These are phyloP conservation scores for Lytechinus variegatus DNA, from an alignment of 35 echinoderm and acorn worm species.

Conservation along the genomic window DNA sequence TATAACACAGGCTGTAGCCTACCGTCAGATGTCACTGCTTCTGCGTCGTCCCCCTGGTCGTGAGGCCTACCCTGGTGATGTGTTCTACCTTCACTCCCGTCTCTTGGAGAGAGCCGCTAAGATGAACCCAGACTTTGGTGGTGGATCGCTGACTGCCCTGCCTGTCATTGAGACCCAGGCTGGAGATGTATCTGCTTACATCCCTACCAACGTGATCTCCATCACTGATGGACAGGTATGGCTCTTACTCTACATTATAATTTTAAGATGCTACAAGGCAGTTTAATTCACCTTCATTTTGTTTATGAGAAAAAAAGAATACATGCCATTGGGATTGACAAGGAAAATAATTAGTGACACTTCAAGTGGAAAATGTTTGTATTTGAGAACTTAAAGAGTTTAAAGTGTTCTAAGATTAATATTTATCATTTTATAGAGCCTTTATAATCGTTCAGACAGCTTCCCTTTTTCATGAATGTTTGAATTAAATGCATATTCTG, in stretches of 20 bases:
- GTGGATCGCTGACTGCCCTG: conserved; percentile 96
- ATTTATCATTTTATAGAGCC: neutral
- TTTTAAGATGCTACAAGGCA: neutral
- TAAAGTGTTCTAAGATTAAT: neutral
- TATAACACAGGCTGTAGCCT: conserved; percentile 85
- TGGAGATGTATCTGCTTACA: conserved; percentile 99
- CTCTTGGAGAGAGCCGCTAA: conserved; percentile 96
- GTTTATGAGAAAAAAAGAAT: too few species aligned
- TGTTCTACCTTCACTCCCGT: conserved; percentile 99
- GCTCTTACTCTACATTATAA: neutral
- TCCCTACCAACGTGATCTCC: conserved; percentile 99
- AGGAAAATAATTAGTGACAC: neutral
- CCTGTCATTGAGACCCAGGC: conserved; percentile 99
- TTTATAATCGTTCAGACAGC: neutral
- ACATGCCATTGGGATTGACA: too few species aligned
- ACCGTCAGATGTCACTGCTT: conserved; percentile 99
- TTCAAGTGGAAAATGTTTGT: neutral
- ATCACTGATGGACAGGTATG: conserved; percentile 98
- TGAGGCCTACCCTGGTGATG: conserved; percentile 99
- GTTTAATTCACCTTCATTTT: neutral
- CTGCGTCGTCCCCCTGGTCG: conserved; percentile 97
- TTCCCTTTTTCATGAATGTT: neutral
- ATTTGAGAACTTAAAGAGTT: neutral
- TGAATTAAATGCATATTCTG: neutral
- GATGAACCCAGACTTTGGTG: conserved; percentile 96